Percentiles rank a stretch among this genome's conserved stretches.
These are phyloP conservation scores for Pocillopora damicornis DNA, from an alignment of 64 coral and sea anemone species.

Conservation along the genomic window DNA sequence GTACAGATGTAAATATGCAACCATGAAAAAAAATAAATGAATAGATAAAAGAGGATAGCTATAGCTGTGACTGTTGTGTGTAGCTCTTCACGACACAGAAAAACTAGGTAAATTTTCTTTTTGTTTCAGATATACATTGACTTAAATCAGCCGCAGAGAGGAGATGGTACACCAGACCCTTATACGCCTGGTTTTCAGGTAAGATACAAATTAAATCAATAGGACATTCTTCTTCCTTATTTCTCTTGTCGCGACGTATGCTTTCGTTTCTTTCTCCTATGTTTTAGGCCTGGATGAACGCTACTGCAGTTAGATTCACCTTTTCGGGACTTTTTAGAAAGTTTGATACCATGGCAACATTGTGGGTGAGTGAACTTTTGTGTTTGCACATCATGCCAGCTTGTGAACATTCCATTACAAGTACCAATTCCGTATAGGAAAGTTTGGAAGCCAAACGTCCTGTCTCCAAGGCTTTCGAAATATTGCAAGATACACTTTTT, in stretches of 20 bases:
- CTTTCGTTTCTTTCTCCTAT: background rate
- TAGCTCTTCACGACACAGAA: background rate
- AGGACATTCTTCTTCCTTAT: background rate
- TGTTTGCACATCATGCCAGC: background rate
- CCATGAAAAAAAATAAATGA: too few species aligned
- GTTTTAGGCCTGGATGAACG: constrained; percentile 77
- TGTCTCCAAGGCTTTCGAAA: too few species aligned
- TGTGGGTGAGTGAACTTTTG: constrained; percentile 56
- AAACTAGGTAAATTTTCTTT: background rate
- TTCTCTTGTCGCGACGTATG: background rate
- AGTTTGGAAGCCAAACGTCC: too few species aligned
- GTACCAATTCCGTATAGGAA: too few species aligned
- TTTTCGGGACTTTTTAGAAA: constrained; percentile 60
- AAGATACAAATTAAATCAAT: background rate
- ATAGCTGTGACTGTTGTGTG: too few species aligned
- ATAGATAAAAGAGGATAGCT: too few species aligned
- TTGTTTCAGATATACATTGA: constrained; percentile 57
- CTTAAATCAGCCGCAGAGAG: constrained; percentile 56
- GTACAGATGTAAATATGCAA: too few species aligned
- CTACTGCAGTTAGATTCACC: constrained; percentile 54
- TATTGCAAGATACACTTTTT: too few species aligned
- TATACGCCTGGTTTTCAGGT: constrained; percentile 66
- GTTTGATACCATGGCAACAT: constrained; percentile 57
- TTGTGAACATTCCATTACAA: too few species aligned
- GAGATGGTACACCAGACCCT: constrained; percentile 50